phyloP scores from a whole-genome alignment of 2,797 vertebrate genomes.

The Squalus acanthias region DNA sequence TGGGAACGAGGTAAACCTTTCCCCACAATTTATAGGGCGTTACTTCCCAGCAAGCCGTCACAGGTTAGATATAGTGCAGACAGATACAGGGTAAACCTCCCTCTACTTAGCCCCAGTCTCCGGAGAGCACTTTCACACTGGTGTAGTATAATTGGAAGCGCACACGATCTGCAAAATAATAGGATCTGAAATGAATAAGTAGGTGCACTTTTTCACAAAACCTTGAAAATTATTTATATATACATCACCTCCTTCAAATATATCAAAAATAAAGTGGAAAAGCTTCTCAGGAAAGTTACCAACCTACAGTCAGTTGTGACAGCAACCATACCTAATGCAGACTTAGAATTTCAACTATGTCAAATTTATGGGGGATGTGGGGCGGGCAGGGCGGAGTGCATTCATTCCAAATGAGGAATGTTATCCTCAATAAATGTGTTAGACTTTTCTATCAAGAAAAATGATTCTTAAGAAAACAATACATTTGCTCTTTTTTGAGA shows the following conservation, averaged over 20 bases:
- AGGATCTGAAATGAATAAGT: not conserved
- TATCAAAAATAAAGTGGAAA: not conserved
- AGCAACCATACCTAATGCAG: not conserved
- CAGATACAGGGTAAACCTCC: not conserved
- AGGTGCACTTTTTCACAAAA: not conserved
- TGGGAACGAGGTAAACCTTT: not conserved
- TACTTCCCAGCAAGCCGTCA: not conserved
- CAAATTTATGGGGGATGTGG: not conserved
- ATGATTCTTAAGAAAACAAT: not conserved
- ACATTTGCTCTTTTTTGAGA: not conserved
- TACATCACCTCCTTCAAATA: not conserved
- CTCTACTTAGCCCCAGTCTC: not conserved
- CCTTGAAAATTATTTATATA: not conserved
- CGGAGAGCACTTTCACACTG: not conserved
- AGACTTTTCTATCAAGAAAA: not conserved
- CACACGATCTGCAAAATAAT: no score
- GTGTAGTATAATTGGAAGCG: not conserved
- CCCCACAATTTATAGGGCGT: not conserved
- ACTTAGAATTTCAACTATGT: not conserved
- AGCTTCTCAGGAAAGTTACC: not conserved
- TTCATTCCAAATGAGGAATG: not conserved
- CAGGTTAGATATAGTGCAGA: no score
- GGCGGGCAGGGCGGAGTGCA: not conserved
- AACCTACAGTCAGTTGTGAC: not conserved
- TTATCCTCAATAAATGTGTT: not conserved